Conservation (phyloP, 2,797 vertebrate species). For the Melanotaenia trifasciata region DNA sequence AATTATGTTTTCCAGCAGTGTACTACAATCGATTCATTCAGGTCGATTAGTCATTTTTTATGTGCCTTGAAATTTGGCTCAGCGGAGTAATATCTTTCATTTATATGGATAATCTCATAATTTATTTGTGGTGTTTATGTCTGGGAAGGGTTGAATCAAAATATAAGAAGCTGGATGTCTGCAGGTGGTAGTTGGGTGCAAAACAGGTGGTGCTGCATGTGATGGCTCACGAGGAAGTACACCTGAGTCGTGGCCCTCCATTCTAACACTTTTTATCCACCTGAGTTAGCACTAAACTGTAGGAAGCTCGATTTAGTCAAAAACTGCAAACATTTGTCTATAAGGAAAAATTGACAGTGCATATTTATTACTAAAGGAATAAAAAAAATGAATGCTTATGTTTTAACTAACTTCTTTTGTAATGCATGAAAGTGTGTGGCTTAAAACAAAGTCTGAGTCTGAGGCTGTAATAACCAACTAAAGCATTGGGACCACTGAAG, state of each 20-base stretch:
- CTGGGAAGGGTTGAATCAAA: conserved; percentile 25
- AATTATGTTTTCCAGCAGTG: conserved; percentile 25
- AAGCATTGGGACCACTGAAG: neutral
- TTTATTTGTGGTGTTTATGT: conserved; percentile 24
- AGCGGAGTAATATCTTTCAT: conserved; percentile 29
- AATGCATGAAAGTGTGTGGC: neutral
- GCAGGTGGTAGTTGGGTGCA: conserved; percentile 11
- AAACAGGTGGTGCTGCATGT: conserved; percentile 43
- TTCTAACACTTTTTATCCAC: neutral
- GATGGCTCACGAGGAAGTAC: conserved; percentile 34
- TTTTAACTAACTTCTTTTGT: too few species aligned
- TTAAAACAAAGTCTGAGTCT: neutral
- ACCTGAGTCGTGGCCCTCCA: conserved; percentile 29
- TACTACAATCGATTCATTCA: conserved; percentile 18
- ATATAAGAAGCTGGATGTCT: conserved; percentile 15
- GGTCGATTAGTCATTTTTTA: conserved; percentile 22
- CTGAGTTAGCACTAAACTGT: neutral
- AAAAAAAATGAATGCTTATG: too few species aligned
- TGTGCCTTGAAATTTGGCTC: conserved; percentile 21
- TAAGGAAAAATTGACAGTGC: neutral
- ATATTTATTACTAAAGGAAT: neutral
- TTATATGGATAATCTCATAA: conserved; percentile 41
- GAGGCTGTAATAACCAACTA: neutral
- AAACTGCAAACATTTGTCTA: neutral
- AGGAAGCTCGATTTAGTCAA: neutral